Percentiles rank a stretch among this genome's conserved stretches.
phyloP scores from a whole-genome alignment of 92 coral and sea anemone genomes.

The Plumapathes pennacea region DNA sequence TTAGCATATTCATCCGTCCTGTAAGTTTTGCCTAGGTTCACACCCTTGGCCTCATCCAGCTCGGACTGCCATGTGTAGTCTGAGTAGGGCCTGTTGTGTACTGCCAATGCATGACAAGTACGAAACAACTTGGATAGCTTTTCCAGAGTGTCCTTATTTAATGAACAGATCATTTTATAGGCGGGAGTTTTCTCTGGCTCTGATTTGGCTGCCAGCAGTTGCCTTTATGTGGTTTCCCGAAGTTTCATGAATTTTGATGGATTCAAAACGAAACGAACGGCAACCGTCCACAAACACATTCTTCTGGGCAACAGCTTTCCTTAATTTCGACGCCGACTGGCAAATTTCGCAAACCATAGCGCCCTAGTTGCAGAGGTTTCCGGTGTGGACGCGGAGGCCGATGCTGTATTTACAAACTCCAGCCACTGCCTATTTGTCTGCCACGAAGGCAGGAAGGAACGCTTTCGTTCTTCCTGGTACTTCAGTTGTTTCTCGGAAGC shows the following conservation, averaged over 20 bases:
- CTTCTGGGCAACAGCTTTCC: no score
- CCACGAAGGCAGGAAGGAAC: no score
- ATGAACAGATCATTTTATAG: neutral
- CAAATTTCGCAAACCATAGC: constrained; percentile 2
- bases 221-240: constrained; percentile 24
- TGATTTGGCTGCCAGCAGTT: neutral
- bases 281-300: neutral
- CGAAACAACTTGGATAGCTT: constrained; percentile 26
- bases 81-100: constrained; percentile 24
- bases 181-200: constrained; percentile 18
- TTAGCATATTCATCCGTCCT: constrained; percentile 16
- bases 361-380: no score
- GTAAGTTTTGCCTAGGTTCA: constrained; percentile 8
- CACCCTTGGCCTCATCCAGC: constrained; percentile 21
- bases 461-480: no score
- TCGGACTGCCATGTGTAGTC: constrained; percentile 27
- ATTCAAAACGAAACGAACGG: neutral
- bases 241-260: constrained; percentile 11
- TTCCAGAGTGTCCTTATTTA: neutral
- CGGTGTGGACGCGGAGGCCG: no score
- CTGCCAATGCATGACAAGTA: constrained; percentile 40
- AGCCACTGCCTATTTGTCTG: no score
- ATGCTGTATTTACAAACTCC: no score
- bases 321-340: neutral
- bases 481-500: no score